phyloP scores from a whole-genome alignment of 2,797 vertebrate species.

The Octomys mimax region DNA sequence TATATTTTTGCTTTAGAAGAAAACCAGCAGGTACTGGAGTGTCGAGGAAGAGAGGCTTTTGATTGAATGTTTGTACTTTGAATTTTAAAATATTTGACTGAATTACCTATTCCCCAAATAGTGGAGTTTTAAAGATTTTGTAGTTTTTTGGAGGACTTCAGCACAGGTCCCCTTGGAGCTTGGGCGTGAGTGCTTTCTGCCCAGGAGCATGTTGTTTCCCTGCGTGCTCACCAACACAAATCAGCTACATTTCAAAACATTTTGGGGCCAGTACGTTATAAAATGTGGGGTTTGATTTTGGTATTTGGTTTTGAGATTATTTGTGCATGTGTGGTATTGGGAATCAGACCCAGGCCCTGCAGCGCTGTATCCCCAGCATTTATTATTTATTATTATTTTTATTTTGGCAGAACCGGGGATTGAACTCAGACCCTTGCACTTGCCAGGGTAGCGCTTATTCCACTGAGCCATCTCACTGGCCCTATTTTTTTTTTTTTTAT shows the following conservation, averaged over 20 bases:
- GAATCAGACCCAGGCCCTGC: neutral
- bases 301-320: neutral
- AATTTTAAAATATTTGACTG: neutral
- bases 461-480: too few species aligned
- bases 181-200: fast-evolving
- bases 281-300: neutral
- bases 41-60: neutral
- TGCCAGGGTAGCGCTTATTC: too few species aligned
- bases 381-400: neutral
- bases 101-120: neutral
- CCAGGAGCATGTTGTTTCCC: neutral
- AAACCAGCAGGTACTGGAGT: neutral
- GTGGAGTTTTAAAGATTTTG: too few species aligned
- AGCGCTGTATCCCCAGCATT: neutral
- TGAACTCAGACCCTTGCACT: too few species aligned
- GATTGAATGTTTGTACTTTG: neutral
- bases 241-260: neutral
- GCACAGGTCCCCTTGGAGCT: neutral
- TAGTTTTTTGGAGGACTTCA: neutral
- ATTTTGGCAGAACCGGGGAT: too few species aligned
- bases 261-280: neutral
- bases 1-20: neutral
- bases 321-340: neutral
- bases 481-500: neutral
- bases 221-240: neutral